phyloP scores from a whole-genome alignment of 2,888 invertebrate species.

The Uloborus plumipes region DNA sequence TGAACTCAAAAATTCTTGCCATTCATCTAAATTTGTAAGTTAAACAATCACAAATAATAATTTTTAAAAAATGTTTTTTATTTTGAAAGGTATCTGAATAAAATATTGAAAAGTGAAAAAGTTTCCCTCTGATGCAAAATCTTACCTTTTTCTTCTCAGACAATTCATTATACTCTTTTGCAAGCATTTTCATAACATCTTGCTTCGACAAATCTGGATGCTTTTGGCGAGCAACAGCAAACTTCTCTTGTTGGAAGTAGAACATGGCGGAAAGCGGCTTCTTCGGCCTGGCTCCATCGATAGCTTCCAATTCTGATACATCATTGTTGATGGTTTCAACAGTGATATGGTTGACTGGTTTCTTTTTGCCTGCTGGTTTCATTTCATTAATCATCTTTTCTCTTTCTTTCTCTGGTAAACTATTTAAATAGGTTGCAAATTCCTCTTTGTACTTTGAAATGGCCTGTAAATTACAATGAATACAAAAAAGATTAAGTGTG shows the following conservation, averaged over 20 bases:
- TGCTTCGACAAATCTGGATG: constrained; percentile 71
- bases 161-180: constrained; percentile 67
- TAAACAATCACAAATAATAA: no score
- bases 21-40: no score
- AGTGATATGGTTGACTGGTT: constrained; percentile 37
- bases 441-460: constrained; percentile 73
- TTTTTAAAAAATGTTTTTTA: background rate
- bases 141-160: constrained; percentile 67
- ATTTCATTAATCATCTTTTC: constrained; percentile 71
- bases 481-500: no score
- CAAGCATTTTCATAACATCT: constrained; percentile 67
- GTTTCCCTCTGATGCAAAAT: background rate
- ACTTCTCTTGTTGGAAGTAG: constrained; percentile 74
- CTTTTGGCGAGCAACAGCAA: constrained; percentile 73
- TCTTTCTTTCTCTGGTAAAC: constrained; percentile 73
- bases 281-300: constrained; percentile 65
- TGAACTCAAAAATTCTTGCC: background rate
- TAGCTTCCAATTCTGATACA: constrained; percentile 45
- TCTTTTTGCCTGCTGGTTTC: constrained; percentile 69
- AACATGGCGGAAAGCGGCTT: constrained; percentile 74
- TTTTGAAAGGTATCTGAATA: background rate
- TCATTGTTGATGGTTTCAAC: constrained; percentile 51
- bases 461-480: constrained; percentile 33
- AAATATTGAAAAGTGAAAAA: background rate
- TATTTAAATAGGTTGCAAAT: constrained; percentile 73